Evolutionary conservation across 2,113 vertebrate species (phyloP), one percentile per base, ranked within the genome.

Genomic region (Calidris pugnax): DNA sequence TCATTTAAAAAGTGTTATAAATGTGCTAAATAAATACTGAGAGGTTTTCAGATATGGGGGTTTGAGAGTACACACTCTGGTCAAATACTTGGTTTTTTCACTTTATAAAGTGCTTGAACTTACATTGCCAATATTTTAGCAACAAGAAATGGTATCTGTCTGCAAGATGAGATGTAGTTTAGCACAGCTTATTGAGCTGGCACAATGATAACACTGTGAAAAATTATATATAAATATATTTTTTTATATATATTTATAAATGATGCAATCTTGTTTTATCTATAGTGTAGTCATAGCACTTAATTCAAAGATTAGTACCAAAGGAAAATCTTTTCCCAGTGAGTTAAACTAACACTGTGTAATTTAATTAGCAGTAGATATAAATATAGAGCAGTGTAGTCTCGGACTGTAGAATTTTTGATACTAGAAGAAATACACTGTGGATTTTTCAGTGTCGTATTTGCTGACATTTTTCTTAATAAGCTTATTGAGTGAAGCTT

Each of bases 361-460:
- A 93, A 89, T 94, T 96, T 95, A 96, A 96, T 97, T 96, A 97
- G 94, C 57, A 86, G 39, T n/a, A 26, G 85, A 33, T 85, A 78
- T 57, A 71, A 89, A 90, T 85, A 68, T 0, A 84, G 51, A 96
- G 30, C 56, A 60, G 33, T 53, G 35, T 21, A 64, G 78, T 22
- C 47, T 41, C 3, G 2, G 92, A 75, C 76, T 92, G 64, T 22
- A 89, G 39, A 53, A 30, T 57, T 94, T 91, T 81, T 94, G 86
- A 56, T 74, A 55, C 21, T 13, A 71, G 35, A 50, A 89, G 90
- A 85, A 94, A 94, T 78, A 48, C 64, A 75, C 85, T 75, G 92
- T 88, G 79, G 93, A 68, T 92, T 94, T 95, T 97, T 89, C 86
- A 79, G 15, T 85, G 86, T 55, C 1, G 0, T 77, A 23, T 95